Conservation (phyloP, 2,797 vertebrate species). For the Myripristis murdjan region DNA sequence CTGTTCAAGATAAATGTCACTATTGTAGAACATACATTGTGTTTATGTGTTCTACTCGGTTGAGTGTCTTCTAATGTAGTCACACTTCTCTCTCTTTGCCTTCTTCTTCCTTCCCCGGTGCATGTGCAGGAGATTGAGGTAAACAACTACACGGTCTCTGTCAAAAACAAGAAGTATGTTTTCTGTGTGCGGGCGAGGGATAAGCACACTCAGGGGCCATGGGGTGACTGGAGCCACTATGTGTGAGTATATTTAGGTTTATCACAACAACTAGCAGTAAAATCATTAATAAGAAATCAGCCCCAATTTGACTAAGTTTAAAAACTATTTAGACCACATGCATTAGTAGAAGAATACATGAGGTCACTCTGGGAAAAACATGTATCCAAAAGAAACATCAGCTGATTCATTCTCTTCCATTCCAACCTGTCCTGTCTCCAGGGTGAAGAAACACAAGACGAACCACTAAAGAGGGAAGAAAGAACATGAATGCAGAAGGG, state of each 20-base stretch:
- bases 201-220: slow-evolving; percentile 56
- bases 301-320: not conserved
- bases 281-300: not conserved
- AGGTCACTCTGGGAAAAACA: not conserved
- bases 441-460: slow-evolving; percentile 34
- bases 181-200: slow-evolving; percentile 78
- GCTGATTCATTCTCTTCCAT: slow-evolving; percentile 9
- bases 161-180: slow-evolving; percentile 42
- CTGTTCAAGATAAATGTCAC: not conserved
- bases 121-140: slow-evolving; percentile 22
- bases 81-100: not conserved
- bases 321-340: too few species aligned
- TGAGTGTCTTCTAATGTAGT: not conserved
- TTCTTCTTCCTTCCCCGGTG: not conserved
- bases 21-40: too few species aligned
- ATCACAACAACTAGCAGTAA: not conserved
- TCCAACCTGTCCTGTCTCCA: slow-evolving; percentile 31
- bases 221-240: slow-evolving; percentile 66
- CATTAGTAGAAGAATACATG: too few species aligned
- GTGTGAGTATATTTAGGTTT: slow-evolving; percentile 45
- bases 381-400: not conserved
- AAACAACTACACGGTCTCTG: slow-evolving; percentile 1
- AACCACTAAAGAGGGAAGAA: not conserved
- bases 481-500: not conserved
- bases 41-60: too few species aligned